A percentile compares a stretch with the other conserved stretches of the same genome.
Evolutionary conservation across 2,888 invertebrate genomes (phyloP).

Genomic region (Caenorhabditis macrosperma): DNA sequence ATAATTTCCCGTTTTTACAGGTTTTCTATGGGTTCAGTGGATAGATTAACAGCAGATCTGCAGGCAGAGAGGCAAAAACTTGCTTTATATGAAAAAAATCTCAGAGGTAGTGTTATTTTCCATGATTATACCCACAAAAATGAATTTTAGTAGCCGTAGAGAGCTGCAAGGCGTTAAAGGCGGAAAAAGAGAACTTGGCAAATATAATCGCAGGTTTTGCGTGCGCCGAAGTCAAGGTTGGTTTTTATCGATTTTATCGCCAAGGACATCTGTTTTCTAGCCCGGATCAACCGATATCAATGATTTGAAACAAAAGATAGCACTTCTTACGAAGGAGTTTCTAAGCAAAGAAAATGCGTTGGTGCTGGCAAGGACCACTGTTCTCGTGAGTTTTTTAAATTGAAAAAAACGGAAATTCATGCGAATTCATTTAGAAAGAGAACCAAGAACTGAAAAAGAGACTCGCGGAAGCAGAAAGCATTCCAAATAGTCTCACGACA

Average conservation of each 20-base stretch:
- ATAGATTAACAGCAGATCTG: conserved; percentile 33
- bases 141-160: conserved; percentile 53
- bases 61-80: conserved; percentile 54
- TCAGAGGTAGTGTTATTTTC: conserved; percentile 21
- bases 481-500: conserved; percentile 5
- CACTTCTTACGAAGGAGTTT: conserved; percentile 40
- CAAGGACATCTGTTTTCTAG: conserved; percentile 7
- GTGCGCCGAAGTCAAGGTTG: conserved; percentile 46
- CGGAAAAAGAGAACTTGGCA: conserved; percentile 53
- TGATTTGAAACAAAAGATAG: conserved; percentile 49
- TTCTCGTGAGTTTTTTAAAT: conserved; percentile 36
- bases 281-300: conserved; percentile 29
- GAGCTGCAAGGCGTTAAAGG: conserved; percentile 52
- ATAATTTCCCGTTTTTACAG: conserved; percentile 19
- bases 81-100: conserved; percentile 56
- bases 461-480: conserved; percentile 46
- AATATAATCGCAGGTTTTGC: conserved; percentile 57
- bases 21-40: conserved; percentile 18
- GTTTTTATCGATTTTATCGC: neutral
- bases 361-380: conserved; percentile 35
- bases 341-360: conserved; percentile 52
- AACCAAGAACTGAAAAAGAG: conserved; percentile 52
- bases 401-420: neutral
- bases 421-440: conserved; percentile 43
- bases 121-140: neutral